Evolutionary conservation across 2,888 invertebrate genomes (phyloP), one percentile per base, ranked within the genome.

Genomic region (Polydrusus cervinus): DNA sequence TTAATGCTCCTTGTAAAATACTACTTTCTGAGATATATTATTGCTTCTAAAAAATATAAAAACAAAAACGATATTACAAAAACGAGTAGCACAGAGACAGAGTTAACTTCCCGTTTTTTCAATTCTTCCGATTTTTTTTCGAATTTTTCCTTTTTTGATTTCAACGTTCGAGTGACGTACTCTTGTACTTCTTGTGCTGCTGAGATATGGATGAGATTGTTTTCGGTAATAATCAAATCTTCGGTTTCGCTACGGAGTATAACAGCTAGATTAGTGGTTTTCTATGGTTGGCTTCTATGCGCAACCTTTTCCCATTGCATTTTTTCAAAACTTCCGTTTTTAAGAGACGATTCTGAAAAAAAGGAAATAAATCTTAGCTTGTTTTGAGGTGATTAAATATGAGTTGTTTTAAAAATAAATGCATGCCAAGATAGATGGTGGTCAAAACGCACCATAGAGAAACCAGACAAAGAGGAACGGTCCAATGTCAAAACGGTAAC

Each of bases 21-120:
- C 81, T 81, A 81, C 79, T 81, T 80, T 75, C 75, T 80, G 81
- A 83, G 83, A 83, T 81, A 83, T 80, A 84, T 81, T 81, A 84
- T 81, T 81, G 83, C 82, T 81, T 79, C 81, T 78, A 82, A 82
- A 71, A 83, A 77, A 81, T 82, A 84, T 75, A 84, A 80, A 76
- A 78, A 79, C 75, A 84, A 62, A 78, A 85, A 78, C 20, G 84
- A 84, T 76, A 84, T 78, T 75, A 84, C 57, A 62, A 80, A 69
- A 78, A 85, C 81, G 65, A 83, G 70, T 70, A 82, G 78, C 71
- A 83, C 78, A 61, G 81, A 78, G 73, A 83, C 76, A 25, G 75
- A 30, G 74, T 84, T 83, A 57, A 78, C 79, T 49, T 43, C 68
- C n/a, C 38, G 47, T 61, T 13, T 34, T 61, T 62, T 30, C 13